phyloP scores from a whole-genome alignment of 2,888 invertebrate genomes.

The Protophormia terraenovae region DNA sequence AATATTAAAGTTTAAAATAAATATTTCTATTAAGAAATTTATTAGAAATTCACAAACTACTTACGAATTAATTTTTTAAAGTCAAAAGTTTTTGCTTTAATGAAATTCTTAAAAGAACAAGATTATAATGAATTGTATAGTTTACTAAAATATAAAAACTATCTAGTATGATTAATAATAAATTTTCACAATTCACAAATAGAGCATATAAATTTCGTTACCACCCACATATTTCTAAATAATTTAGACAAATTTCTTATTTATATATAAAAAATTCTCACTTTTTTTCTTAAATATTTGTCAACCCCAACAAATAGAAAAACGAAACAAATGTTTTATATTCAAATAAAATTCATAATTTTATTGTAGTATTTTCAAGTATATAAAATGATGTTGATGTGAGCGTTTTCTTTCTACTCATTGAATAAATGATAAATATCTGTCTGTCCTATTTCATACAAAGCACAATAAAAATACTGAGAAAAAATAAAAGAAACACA shows the following conservation, averaged over 20 bases:
- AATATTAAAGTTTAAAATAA: too few species aligned
- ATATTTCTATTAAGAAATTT: too few species aligned
- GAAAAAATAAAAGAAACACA: not conserved
- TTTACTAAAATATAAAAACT: too few species aligned
- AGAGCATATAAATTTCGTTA: not conserved
- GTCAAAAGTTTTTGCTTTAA: too few species aligned
- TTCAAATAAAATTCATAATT: constrained; percentile 36
- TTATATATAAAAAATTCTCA: not conserved
- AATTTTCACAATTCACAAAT: not conserved
- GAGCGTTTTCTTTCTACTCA: not conserved
- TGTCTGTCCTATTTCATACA: not conserved
- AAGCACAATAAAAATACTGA: not conserved
- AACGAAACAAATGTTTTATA: constrained; percentile 28
- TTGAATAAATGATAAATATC: not conserved
- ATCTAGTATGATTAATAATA: too few species aligned
- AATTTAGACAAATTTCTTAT: not conserved
- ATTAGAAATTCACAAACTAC: too few species aligned
- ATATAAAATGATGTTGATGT: not conserved
- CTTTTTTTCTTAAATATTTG: not conserved
- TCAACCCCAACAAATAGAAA: not conserved
- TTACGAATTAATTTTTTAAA: too few species aligned
- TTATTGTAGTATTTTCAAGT: constrained; percentile 17
- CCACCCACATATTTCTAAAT: not conserved
- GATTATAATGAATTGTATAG: too few species aligned
- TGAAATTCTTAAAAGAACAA: too few species aligned